phyloP scores from a whole-genome alignment of 2,797 vertebrate species.

The Enteromius viviparus region DNA sequence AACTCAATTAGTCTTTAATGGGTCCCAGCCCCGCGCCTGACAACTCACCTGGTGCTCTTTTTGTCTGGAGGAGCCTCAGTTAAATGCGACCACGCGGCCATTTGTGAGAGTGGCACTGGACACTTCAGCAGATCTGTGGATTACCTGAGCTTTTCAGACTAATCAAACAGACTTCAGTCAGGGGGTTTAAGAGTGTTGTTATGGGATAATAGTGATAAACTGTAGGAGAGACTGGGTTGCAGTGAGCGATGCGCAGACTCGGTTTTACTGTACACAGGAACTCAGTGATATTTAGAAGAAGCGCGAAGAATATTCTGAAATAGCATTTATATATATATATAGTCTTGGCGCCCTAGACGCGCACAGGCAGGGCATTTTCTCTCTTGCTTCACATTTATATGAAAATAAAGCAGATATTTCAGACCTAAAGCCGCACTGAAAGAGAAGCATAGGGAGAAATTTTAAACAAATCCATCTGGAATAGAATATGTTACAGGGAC shows the following conservation, averaged over 20 bases:
- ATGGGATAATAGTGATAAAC: constrained; percentile 81
- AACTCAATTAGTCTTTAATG: constrained; percentile 66
- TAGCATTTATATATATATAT: not conserved
- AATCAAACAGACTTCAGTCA: constrained; percentile 94
- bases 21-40: constrained; percentile 44
- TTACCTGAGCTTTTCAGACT: constrained; percentile 91
- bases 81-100: constrained; percentile 44
- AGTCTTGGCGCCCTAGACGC: not conserved
- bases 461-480: constrained; percentile 98
- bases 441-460: constrained; percentile 84
- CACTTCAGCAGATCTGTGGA: constrained; percentile 92
- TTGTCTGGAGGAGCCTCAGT: constrained; percentile 59
- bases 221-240: constrained; percentile 78
- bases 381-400: constrained; percentile 70
- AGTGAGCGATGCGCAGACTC: constrained; percentile 79
- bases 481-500: constrained; percentile 70
- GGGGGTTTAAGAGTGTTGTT: constrained; percentile 87
- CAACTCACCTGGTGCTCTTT: constrained; percentile 67
- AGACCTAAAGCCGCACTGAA: constrained; percentile 87
- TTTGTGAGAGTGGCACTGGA: constrained; percentile 78
- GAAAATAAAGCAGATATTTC: constrained; percentile 92
- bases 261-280: constrained; percentile 67
- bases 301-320: not conserved
- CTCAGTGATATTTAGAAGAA: constrained; percentile 11
- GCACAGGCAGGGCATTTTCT: constrained; percentile 22